Conservation (phyloP, 2,797 vertebrate species). For the Etheostoma nigrum region DNA sequence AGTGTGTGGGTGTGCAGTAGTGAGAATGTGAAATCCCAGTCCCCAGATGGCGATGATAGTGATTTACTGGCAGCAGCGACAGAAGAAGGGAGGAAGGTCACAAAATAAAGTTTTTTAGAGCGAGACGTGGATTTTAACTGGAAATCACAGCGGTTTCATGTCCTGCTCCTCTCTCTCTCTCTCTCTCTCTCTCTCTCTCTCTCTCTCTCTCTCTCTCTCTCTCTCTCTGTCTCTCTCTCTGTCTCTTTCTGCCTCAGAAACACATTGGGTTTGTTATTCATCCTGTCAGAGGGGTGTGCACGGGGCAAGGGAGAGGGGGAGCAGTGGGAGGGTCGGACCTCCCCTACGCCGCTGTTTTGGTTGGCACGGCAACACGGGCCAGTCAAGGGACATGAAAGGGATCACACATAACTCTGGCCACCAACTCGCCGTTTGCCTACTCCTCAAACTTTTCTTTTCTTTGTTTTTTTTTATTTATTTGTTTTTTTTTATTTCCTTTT, state of each 20-base stretch:
- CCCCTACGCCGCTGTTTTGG: constrained; percentile 77
- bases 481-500: constrained; percentile 51
- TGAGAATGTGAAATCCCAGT: constrained; percentile 45
- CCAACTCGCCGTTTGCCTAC: constrained; percentile 53
- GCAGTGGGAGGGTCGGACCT: constrained; percentile 68
- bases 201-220: constrained; percentile 31
- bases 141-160: constrained; percentile 31
- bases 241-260: constrained; percentile 44
- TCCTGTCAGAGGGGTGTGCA: constrained; percentile 74
- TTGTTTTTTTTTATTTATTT: constrained; percentile 58
- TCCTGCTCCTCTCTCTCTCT: constrained; percentile 30
- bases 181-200: constrained; percentile 29
- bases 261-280: constrained; percentile 76
- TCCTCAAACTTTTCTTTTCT: constrained; percentile 63
- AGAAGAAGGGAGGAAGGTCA: constrained; percentile 36
- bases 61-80: constrained; percentile 55
- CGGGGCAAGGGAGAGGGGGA: constrained; percentile 52
- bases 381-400: constrained; percentile 78
- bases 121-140: constrained; percentile 37
- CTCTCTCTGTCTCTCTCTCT: neutral
- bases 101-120: constrained; percentile 9
- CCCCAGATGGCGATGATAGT: constrained; percentile 43
- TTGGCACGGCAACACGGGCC: constrained; percentile 76
- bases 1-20: constrained; percentile 48
- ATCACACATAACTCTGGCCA: constrained; percentile 70